phyloP scores from a whole-genome alignment of 2,888 invertebrate species.

The Anarsia innoxiella region DNA sequence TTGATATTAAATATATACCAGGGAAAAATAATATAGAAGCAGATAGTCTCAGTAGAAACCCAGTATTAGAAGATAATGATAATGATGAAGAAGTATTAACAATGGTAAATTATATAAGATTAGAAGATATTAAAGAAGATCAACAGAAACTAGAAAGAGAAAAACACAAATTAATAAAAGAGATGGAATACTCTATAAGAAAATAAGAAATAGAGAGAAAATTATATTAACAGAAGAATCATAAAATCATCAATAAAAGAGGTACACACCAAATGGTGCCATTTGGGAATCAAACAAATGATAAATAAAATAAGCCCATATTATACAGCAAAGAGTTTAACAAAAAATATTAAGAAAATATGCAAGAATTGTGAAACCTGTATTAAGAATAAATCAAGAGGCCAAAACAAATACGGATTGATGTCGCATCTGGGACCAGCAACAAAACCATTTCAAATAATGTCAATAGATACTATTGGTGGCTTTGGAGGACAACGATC shows the following conservation, averaged over 20 bases:
- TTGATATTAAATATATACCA: conserved; percentile 20
- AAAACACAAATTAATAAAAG: conserved; percentile 14
- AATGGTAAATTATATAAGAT: conserved; percentile 17
- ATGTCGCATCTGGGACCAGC: conserved; percentile 24
- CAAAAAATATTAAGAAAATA: no score
- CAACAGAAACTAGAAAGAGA: conserved; percentile 14
- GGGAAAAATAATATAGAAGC: conserved; percentile 20
- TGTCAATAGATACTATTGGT: conserved; percentile 22
- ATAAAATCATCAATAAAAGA: conserved; percentile 15
- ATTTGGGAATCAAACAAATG: conserved; percentile 20
- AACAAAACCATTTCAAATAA: conserved; percentile 19
- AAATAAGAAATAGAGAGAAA: conserved; percentile 16
- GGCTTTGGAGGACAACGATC: conserved; percentile 23
- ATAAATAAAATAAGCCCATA: conserved; percentile 14
- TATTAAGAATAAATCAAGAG: conserved; percentile 15
- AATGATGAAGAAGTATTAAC: conserved; percentile 16
- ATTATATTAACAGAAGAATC: conserved; percentile 17
- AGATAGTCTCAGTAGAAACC: conserved; percentile 21
- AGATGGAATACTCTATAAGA: conserved; percentile 17
- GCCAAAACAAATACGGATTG: conserved; percentile 18
- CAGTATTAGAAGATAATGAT: no score
- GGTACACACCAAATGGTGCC: conserved; percentile 15
- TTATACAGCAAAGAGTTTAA: conserved; percentile 17
- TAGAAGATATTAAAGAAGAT: conserved; percentile 17
- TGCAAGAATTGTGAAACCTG: conserved; percentile 4